phyloP scores from a whole-genome alignment of 2,888 invertebrate genomes.

The Philhelius pedissequus region DNA sequence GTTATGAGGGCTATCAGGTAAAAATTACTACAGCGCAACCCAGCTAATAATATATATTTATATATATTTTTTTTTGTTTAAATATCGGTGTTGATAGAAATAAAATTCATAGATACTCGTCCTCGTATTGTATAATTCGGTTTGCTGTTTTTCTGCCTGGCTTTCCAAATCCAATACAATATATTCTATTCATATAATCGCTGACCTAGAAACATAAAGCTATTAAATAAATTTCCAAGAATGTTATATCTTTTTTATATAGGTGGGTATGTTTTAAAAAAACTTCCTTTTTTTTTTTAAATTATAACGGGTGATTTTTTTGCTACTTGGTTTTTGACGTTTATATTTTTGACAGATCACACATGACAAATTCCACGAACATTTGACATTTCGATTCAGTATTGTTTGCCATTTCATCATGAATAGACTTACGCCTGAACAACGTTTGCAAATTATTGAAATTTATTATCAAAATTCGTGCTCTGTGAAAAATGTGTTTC shows the following conservation, averaged over 20 bases:
- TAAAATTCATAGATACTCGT: background rate
- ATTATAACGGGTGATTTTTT: too few species aligned
- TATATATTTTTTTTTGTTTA: background rate
- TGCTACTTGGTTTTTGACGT: too few species aligned
- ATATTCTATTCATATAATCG: conserved; percentile 23
- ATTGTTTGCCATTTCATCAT: too few species aligned
- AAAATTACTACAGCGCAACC: background rate
- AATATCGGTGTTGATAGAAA: background rate
- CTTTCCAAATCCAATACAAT: conserved; percentile 11
- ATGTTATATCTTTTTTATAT: conserved; percentile 23
- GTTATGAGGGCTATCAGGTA: background rate
- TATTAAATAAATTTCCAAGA: conserved; percentile 50
- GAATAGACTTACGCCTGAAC: too few species aligned
- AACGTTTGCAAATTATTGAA: too few species aligned
- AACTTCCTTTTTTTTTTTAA: background rate
- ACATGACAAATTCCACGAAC: too few species aligned
- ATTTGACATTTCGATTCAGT: too few species aligned
- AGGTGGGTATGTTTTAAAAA: background rate
- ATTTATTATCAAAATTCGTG: too few species aligned
- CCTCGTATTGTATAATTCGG: background rate
- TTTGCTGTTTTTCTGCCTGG: conserved; percentile 3
- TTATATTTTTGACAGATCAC: too few species aligned
- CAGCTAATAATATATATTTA: background rate
- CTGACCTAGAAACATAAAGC: conserved; percentile 54
- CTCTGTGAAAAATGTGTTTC: too few species aligned